Percentiles rank a stretch among this genome's conserved stretches.
Conservation (phyloP, 2,888 invertebrate genomes). For the Phaedon cochleariae region DNA sequence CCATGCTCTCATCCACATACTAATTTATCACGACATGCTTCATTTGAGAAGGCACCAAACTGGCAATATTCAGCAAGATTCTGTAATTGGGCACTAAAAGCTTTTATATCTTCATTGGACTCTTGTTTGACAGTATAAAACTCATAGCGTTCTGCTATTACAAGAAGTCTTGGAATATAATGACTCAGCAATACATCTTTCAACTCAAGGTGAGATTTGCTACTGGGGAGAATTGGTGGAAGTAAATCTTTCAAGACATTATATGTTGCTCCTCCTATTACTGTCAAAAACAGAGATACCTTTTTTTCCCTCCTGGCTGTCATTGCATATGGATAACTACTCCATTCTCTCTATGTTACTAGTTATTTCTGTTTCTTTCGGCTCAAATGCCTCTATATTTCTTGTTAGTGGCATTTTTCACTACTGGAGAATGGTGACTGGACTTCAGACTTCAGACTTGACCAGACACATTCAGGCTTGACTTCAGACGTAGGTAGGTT, state of each 20-base stretch:
- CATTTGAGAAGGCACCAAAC: neutral
- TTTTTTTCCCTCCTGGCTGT: neutral
- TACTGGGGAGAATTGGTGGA: neutral
- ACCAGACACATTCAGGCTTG: no score
- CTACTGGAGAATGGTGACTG: no score
- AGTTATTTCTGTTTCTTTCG: neutral
- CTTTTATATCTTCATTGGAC: no score
- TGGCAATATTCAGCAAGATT: conserved; percentile 6
- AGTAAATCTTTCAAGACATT: neutral
- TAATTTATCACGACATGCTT: neutral
- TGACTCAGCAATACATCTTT: neutral
- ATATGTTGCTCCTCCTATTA: neutral
- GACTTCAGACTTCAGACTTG: no score
- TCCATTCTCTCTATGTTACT: neutral
- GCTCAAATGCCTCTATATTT: neutral
- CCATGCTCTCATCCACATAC: neutral
- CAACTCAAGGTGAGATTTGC: neutral
- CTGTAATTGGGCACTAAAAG: conserved; percentile 8
- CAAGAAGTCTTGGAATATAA: conserved; percentile 3
- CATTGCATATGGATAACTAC: neutral
- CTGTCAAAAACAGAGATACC: neutral
- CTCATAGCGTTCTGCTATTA: conserved; percentile 3
- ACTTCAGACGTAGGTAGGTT: no score
- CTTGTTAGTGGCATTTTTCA: no score
- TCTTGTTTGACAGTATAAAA: conserved; percentile 1